Percentiles rank a stretch among this genome's conserved stretches.
phyloP scores from a whole-genome alignment of 2,797 vertebrate species.

The Phylloscopus collybita region DNA sequence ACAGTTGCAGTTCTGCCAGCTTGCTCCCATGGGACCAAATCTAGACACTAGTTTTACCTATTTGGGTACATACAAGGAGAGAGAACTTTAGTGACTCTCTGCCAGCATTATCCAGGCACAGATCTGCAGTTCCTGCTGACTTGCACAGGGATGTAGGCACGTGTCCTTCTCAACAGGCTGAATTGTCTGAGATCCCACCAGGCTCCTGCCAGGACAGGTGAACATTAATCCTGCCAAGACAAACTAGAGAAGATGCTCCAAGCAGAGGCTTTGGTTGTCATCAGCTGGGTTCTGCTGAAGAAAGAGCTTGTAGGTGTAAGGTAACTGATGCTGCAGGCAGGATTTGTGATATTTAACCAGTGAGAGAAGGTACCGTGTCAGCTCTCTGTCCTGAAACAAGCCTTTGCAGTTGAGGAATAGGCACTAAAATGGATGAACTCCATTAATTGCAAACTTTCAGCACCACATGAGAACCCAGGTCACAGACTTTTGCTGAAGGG shows the following conservation, averaged over 20 bases:
- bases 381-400: background rate
- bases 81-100: background rate
- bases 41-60: background rate
- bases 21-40: background rate
- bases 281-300: background rate
- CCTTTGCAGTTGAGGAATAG: background rate
- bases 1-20: background rate
- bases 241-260: background rate
- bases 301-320: background rate
- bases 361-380: background rate
- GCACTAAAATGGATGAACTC: background rate
- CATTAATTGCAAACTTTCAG: background rate
- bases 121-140: background rate
- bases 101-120: background rate
- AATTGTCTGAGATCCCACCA: background rate
- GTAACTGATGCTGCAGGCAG: background rate
- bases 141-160: background rate
- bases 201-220: background rate
- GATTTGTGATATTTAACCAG: background rate
- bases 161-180: background rate
- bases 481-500: background rate
- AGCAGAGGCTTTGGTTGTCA: background rate
- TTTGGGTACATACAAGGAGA: background rate
- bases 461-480: background rate
- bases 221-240: background rate